Evolutionary conservation across 1,140 invertebrate species (phyloP).

Genomic region (Bicyclus anynana): DNA sequence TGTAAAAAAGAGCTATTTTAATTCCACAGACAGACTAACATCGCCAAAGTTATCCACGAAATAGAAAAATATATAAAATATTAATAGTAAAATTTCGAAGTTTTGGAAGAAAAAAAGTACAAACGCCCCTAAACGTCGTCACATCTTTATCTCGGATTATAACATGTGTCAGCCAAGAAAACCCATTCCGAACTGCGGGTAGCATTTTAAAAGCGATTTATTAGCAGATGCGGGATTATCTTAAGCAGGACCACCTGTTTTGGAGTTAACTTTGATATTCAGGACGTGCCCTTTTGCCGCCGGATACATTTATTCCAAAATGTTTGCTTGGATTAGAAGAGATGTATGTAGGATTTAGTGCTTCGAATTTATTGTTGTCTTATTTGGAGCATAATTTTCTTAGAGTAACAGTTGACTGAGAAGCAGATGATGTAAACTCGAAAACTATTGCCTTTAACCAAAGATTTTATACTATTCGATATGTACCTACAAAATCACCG

Average conservation of each 20-base stretch:
- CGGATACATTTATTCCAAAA: conserved; percentile 54
- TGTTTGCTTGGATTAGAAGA: conserved; percentile 34
- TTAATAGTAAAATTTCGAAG: too few relatives aligned
- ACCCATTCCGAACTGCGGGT: conserved; percentile 39
- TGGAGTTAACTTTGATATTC: conserved; percentile 33
- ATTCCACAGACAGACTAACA: too few relatives aligned
- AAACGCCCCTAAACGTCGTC: conserved; percentile 18
- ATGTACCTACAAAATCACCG: too few relatives aligned
- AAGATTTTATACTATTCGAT: too few relatives aligned
- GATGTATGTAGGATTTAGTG: conserved; percentile 6
- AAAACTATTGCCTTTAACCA: too few relatives aligned
- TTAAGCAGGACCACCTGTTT: conserved; percentile 65
- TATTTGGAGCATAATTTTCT: not conserved
- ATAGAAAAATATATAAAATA: too few relatives aligned
- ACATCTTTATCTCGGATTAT: conserved; percentile 25
- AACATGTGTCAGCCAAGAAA: conserved; percentile 42
- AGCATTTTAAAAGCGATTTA: conserved; percentile 55
- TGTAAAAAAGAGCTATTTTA: too few relatives aligned
- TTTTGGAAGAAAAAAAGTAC: not conserved
- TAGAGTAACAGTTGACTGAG: not conserved
- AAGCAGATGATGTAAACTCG: too few relatives aligned
- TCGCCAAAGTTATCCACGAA: too few relatives aligned
- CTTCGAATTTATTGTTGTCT: not conserved
- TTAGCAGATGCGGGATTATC: conserved; percentile 64
- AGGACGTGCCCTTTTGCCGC: conserved; percentile 39